Conservation (phyloP, 2,113 vertebrate species). For the Xiphorhynchus elegans region DNA sequence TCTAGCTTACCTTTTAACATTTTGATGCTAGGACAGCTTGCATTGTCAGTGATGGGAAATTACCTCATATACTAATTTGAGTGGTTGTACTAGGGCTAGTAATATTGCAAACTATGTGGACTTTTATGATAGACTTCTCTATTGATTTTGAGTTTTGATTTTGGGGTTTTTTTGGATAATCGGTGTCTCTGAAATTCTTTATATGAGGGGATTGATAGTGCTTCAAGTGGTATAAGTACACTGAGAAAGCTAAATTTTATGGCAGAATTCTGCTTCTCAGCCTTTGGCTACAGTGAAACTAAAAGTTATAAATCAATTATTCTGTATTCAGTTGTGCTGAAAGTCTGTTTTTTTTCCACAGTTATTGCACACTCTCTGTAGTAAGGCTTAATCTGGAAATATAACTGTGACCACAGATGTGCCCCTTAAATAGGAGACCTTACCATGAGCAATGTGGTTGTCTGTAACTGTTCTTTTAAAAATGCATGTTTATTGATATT, state of each 20-base stretch:
- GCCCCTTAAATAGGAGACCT: background rate
- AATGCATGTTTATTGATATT: background rate
- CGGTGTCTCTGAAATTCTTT: background rate
- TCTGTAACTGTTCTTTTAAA: background rate
- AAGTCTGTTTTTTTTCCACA: background rate
- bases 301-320: background rate
- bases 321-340: background rate
- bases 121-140: background rate
- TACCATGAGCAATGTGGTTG: background rate
- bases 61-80: background rate
- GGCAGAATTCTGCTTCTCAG: background rate
- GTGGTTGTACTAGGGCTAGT: background rate
- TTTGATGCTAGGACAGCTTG: background rate
- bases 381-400: background rate
- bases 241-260: background rate
- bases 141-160: background rate
- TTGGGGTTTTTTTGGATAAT: background rate
- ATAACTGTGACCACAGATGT: background rate
- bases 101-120: background rate
- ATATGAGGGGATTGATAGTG: background rate
- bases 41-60: background rate
- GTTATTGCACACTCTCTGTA: background rate
- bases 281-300: background rate
- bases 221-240: background rate
- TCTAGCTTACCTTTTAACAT: background rate